phyloP scores from a whole-genome alignment of 2,113 vertebrate species.

The Chamaea fasciata region DNA sequence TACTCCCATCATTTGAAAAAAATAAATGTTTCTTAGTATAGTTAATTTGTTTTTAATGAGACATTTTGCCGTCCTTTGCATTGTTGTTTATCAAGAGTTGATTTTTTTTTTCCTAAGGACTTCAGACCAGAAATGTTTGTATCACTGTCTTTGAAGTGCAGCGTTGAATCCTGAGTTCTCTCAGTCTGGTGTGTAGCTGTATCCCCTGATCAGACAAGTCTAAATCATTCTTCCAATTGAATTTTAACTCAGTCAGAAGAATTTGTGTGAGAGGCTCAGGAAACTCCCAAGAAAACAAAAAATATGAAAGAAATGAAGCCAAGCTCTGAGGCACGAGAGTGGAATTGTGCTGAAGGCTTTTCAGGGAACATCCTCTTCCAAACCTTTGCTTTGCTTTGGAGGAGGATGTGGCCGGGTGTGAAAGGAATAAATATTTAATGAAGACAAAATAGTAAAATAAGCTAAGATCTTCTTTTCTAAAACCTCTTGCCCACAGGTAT shows the following conservation, averaged over 20 bases:
- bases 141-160: neutral
- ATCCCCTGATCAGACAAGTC: neutral
- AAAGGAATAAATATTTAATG: neutral
- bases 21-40: neutral
- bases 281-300: neutral
- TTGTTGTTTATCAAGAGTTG: neutral
- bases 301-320: neutral
- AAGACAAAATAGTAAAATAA: neutral
- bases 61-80: neutral
- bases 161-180: neutral
- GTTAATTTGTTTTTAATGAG: neutral
- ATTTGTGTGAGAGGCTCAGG: neutral
- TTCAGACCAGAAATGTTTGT: neutral
- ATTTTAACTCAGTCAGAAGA: neutral
- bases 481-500: neutral
- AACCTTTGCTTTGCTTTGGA: neutral
- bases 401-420: neutral
- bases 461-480: neutral
- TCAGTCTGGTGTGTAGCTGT: neutral
- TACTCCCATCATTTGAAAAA: neutral
- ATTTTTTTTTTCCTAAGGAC: neutral
- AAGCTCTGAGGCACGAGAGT: rapidly evolving
- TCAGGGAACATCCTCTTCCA: neutral
- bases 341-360: neutral
- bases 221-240: neutral